Percentiles rank a stretch among this genome's conserved stretches.
These are phyloP conservation scores for Scaptomyza montana DNA, from an alignment of 1,140 invertebrate species.

Conservation along the genomic window DNA sequence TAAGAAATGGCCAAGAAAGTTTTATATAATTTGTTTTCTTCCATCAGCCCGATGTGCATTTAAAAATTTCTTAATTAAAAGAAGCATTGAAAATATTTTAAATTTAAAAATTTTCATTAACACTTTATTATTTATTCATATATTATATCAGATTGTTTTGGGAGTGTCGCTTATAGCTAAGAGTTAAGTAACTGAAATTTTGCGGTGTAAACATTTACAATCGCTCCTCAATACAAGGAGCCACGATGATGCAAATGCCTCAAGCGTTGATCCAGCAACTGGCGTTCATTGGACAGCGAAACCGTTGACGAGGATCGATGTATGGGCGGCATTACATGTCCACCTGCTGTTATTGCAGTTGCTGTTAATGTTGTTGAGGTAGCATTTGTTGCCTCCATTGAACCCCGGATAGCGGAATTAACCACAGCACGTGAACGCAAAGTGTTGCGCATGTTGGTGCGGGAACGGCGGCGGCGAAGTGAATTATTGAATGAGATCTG, in stretches of 20 bases:
- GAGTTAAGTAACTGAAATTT: slow-evolving; percentile 37
- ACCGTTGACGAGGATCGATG: slow-evolving; percentile 73
- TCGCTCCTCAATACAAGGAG: slow-evolving; percentile 66
- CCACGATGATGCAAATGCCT: slow-evolving; percentile 76
- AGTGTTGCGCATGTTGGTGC: slow-evolving; percentile 72
- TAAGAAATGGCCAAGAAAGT: too few relatives aligned
- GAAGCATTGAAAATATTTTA: not conserved
- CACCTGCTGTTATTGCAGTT: slow-evolving; percentile 3
- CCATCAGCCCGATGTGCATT: too few relatives aligned
- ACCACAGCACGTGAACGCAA: slow-evolving; percentile 73
- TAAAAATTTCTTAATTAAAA: not conserved
- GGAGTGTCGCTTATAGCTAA: slow-evolving; percentile 37
- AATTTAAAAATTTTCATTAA: slow-evolving; percentile 33
- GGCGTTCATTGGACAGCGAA: slow-evolving; percentile 67
- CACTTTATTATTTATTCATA: slow-evolving; percentile 40
- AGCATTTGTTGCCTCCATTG: slow-evolving; percentile 38
- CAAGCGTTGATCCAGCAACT: slow-evolving; percentile 73
- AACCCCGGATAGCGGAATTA: slow-evolving; percentile 55
- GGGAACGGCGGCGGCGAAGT: slow-evolving; percentile 67
- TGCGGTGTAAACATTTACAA: slow-evolving; percentile 31
- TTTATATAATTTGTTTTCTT: too few relatives aligned
- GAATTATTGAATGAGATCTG: slow-evolving; percentile 81
- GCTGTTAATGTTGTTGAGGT: slow-evolving; percentile 9
- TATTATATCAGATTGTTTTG: slow-evolving; percentile 36
- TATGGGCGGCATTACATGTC: slow-evolving; percentile 44